Evolutionary conservation across 2,113 vertebrate species (phyloP).

Genomic region (Chelonoidis abingdonii): DNA sequence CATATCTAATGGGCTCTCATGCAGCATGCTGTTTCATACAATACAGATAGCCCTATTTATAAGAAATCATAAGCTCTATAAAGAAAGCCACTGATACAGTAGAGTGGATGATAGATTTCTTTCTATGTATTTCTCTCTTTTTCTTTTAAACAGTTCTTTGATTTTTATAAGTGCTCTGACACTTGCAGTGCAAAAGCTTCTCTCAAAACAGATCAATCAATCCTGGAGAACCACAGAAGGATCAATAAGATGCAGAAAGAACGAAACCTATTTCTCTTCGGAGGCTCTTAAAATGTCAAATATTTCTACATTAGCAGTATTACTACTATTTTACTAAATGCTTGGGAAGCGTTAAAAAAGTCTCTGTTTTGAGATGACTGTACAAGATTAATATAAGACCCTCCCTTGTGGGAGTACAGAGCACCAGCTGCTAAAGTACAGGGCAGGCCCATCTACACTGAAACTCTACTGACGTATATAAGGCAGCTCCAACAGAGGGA

Average conservation of each 20-base stretch:
- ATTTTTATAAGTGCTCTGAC: constrained; percentile 63
- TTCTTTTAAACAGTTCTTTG: constrained; percentile 19
- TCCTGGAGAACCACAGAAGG: constrained; percentile 27
- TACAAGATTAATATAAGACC: neutral
- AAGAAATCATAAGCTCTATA: neutral
- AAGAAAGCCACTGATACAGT: neutral
- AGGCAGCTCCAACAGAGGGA: neutral
- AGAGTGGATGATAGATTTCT: constrained; percentile 14
- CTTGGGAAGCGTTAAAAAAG: neutral
- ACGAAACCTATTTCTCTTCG: constrained; percentile 51
- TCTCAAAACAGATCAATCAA: constrained; percentile 68
- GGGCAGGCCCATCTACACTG: neutral
- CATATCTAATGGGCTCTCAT: neutral
- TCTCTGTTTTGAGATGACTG: neutral
- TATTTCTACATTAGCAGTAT: constrained; percentile 16
- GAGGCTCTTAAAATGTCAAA: constrained; percentile 39
- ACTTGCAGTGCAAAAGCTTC: constrained; percentile 31
- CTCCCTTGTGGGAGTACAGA: neutral
- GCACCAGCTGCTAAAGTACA: neutral
- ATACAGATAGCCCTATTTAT: neutral
- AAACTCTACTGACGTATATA: neutral
- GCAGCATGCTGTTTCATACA: neutral
- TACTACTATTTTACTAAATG: neutral
- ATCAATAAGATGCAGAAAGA: constrained; percentile 50
- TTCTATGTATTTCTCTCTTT: constrained; percentile 7